Base-by-base conservation (phyloP, 1,140 invertebrate species). In the Bicyclus anynana region DNA sequence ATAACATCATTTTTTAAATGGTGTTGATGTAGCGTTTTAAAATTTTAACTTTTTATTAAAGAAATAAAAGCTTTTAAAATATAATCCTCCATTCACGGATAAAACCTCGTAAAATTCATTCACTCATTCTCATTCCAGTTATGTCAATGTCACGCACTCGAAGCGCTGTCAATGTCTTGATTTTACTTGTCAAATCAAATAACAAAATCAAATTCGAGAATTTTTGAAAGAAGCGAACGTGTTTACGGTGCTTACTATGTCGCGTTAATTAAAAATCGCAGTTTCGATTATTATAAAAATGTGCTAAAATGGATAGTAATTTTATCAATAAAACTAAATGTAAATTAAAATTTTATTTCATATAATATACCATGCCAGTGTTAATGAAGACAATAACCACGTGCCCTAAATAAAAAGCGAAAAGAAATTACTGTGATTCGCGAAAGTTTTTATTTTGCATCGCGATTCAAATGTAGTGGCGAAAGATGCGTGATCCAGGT, bases 381-480 rank as follows among this genome's bases (percentile, higher is more conserved):
- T 29, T 53, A 35, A 14, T 44, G 21, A 16, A 29, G 1, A 33
- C 0, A 26, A 29, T 13, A 29, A 35, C 29, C 52, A 54, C 35
- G 44, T 81, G 80, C 56, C 73, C 80, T 70, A 81, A 66, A 74
- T 77, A 68, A 75, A 73, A 77, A 59, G 46, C n/a, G n/a, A n/a
- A n/a, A n/a, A n/a, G n/a, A n/a, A n/a, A n/a, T 65, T 33, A 48
- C 35, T 59, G 56, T 65, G 54, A 67, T 65, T 69, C 73, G 65
- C 59, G 66, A 77, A 84, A 84, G 76, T 80, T 75, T 67, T 72
- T 69, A 53, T 73, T 72, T 61, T 68, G 44, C 69, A 70, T 57
- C 72, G 65, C 59, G 51, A 74, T 70, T 67, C 68, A 72, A 69
- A 77, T 80, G 72, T 73, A 69, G 77, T 80, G 72, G 74, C 65